Percentiles rank a stretch among this genome's conserved stretches.
Evolutionary conservation across 2,888 invertebrate genomes (phyloP).

Genomic region (Caenorhabditis wallacei): DNA sequence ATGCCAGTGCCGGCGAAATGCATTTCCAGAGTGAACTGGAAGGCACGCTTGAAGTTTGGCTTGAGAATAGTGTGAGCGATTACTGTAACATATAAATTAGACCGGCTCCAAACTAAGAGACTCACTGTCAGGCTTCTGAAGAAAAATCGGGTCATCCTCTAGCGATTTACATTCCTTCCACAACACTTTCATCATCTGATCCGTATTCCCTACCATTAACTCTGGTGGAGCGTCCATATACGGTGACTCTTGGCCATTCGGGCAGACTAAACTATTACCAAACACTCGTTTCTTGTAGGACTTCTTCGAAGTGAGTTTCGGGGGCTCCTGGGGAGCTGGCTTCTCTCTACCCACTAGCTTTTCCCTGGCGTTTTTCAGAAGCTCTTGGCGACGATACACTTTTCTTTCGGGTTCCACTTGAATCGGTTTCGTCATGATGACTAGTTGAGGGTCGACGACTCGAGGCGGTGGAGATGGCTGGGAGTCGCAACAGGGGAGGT

Average conservation of each 20-base stretch:
- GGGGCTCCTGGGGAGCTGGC: background rate
- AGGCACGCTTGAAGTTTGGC: background rate
- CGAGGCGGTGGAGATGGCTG: no score
- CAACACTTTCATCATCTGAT: background rate
- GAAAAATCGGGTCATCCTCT: background rate
- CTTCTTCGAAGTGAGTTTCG: background rate
- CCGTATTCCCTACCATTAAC: background rate
- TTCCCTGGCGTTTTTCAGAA: no score
- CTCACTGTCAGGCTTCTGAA: background rate
- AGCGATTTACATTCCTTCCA: background rate
- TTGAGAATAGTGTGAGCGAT: background rate
- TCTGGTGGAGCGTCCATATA: background rate
- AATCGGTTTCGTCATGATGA: no score
- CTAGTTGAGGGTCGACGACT: no score
- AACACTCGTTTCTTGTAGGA: background rate
- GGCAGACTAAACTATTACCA: background rate
- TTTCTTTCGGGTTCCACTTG: no score
- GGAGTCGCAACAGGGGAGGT: no score
- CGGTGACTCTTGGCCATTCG: background rate
- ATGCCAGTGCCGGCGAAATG: background rate
- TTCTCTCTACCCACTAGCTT: no score
- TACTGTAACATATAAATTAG: conserved; percentile 1
- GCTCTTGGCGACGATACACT: no score
- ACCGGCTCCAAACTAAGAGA: background rate
- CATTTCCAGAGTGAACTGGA: background rate